Evolutionary conservation across 2,888 invertebrate genomes (phyloP).

Genomic region (Andrena trimmerana): DNA sequence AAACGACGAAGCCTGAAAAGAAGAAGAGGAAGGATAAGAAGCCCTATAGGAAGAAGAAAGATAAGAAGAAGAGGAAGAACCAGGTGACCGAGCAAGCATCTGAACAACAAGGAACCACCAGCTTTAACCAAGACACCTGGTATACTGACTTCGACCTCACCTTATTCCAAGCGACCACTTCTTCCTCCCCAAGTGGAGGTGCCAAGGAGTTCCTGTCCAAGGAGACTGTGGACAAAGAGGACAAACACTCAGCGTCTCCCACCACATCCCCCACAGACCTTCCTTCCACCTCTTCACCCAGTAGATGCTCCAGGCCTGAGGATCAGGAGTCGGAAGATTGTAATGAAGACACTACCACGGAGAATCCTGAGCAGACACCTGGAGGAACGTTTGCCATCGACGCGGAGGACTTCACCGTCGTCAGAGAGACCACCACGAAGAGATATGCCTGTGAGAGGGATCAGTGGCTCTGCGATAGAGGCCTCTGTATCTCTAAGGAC

Average conservation of each 20-base stretch:
- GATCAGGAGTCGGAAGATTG: neutral
- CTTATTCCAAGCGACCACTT: neutral
- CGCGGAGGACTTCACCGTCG: neutral
- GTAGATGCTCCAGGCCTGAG: neutral
- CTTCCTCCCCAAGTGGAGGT: no score
- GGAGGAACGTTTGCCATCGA: neutral
- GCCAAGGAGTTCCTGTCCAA: slow-evolving; percentile 18
- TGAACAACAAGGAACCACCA: neutral
- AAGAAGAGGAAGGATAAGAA: neutral
- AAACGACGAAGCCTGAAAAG: neutral
- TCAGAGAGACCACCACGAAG: neutral
- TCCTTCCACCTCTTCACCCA: neutral
- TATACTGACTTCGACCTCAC: neutral
- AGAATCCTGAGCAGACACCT: neutral
- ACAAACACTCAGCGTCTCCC: neutral
- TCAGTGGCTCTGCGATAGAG: slow-evolving; percentile 75
- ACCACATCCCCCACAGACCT: neutral
- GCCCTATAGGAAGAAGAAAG: slow-evolving; percentile 16
- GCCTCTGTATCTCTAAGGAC: slow-evolving; percentile 86
- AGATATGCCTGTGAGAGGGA: slow-evolving; percentile 21
- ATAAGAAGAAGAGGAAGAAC: slow-evolving; percentile 32
- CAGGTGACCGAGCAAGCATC: neutral
- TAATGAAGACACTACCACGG: neutral
- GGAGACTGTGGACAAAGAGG: slow-evolving; percentile 3
- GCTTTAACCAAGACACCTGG: neutral